These are phyloP conservation scores for Dendrocincla fuliginosa DNA, from an alignment of 2,797 vertebrate species.

Conservation along the genomic window DNA sequence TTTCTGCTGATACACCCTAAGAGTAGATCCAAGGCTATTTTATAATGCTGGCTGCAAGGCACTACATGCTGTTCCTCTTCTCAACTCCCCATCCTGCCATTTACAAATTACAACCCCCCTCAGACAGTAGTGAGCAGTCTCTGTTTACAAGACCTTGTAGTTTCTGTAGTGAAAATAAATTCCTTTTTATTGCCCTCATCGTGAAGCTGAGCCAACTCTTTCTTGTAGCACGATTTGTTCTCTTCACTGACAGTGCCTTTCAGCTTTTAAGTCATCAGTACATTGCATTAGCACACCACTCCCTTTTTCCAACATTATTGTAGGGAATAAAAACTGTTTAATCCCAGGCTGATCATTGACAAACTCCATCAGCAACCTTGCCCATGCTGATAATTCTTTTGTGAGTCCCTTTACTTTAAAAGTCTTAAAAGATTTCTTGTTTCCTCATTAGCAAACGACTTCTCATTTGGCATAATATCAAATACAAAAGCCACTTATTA, in stretches of 20 bases:
- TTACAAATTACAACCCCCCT: not conserved
- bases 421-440: not conserved
- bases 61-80: not conserved
- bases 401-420: not conserved
- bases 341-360: not conserved
- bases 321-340: not conserved
- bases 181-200: not conserved
- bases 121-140: not conserved
- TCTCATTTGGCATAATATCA: not conserved
- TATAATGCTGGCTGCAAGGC: not conserved
- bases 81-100: not conserved
- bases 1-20: not conserved
- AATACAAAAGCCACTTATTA: not conserved
- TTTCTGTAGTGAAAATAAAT: not conserved
- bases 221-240: not conserved
- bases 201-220: not conserved
- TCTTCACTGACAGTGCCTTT: not conserved
- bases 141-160: not conserved
- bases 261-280: not conserved
- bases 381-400: fast-evolving
- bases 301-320: not conserved
- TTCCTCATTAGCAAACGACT: not conserved
- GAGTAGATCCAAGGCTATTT: not conserved
- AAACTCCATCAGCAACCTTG: not conserved
- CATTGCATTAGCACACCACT: not conserved